Evolutionary conservation across 92 coral and sea anemone species (phyloP), one percentile per base, ranked within the genome.

Genomic region (Meandrina meandrites): DNA sequence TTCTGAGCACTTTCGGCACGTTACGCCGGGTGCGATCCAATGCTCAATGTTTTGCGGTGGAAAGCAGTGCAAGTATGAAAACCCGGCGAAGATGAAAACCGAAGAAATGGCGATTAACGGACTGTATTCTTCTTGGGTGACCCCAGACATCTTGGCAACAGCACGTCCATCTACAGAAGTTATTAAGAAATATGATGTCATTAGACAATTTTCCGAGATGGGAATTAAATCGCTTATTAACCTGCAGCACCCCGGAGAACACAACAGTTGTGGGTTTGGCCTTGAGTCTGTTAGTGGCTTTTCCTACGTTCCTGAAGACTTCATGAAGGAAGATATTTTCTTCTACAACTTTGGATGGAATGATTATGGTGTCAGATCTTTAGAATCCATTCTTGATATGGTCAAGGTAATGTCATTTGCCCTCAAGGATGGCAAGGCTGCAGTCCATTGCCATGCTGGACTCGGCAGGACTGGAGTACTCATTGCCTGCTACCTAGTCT

Each of bases 11-110:
- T 87, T 97, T 84, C 99, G 99, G 62, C 96, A 95, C 82, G 97
- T 91, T 31, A 86, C 99, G 13, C 98, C 99, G 18, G 94, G 98
- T 78, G 88, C 93, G 0, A 79, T 97, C 35, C 99, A 97, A 79
- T 97, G 99, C 76, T 95, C 99, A 12, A 97, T 97, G 98, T 97
- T 97, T 90, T 97, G 99, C 87, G 99, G 99, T 22, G 99, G 99
- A 54, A 91, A 87, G 75, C 95, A 93, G 68, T 97, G 99, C 86
- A 97, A 97, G 89, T 97, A 97, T 81, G 99, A 97, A 81, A 93
- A 94, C 80, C 98, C 98, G 12, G 87, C 93, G 68, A 97, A 92
- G 88, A 84, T 96, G 80, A 95, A 91, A 83, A 88, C 83, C 32
- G 86, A 90, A 66, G 98, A 97, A 87, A 95, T 94, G 95, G 99